Percentiles rank a stretch among this genome's conserved stretches.
Conservation (phyloP, 53 echinoderm and acorn worm species). For the Mesocentrotus franciscanus region DNA sequence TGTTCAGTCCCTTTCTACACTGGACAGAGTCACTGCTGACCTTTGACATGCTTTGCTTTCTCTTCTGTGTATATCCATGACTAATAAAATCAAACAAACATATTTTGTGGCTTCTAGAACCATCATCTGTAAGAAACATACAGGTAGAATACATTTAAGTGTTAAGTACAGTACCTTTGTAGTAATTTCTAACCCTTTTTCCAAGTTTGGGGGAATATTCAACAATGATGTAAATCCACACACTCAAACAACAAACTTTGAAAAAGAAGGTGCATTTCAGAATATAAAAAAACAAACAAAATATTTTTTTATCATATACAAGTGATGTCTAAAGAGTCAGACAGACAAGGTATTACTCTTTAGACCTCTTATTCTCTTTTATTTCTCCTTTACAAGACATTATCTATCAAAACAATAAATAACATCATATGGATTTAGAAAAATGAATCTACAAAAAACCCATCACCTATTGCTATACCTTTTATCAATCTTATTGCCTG, state of each 20-base stretch:
- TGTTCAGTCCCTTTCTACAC: too few species aligned
- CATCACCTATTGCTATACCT: conserved; percentile 14
- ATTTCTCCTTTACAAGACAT: neutral
- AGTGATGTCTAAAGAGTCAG: neutral
- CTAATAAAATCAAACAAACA: neutral
- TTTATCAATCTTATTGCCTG: neutral
- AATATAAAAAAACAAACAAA: neutral
- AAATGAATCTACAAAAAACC: conserved; percentile 13
- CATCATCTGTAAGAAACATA: neutral
- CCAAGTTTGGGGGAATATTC: neutral
- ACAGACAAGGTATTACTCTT: neutral
- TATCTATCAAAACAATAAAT: neutral
- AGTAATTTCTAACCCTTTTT: neutral
- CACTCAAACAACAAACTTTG: conserved; percentile 7
- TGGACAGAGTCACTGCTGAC: neutral
- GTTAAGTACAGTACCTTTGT: neutral
- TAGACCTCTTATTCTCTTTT: neutral
- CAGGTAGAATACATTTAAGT: neutral
- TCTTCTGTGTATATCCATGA: neutral
- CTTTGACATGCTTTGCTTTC: too few species aligned
- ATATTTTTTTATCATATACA: neutral
- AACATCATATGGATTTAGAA: neutral
- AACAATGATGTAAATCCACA: neutral
- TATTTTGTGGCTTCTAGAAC: neutral
- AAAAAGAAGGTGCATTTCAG: neutral